Base-by-base conservation (phyloP, 1,140 invertebrate species). In the Drosophila carrolli region DNA sequence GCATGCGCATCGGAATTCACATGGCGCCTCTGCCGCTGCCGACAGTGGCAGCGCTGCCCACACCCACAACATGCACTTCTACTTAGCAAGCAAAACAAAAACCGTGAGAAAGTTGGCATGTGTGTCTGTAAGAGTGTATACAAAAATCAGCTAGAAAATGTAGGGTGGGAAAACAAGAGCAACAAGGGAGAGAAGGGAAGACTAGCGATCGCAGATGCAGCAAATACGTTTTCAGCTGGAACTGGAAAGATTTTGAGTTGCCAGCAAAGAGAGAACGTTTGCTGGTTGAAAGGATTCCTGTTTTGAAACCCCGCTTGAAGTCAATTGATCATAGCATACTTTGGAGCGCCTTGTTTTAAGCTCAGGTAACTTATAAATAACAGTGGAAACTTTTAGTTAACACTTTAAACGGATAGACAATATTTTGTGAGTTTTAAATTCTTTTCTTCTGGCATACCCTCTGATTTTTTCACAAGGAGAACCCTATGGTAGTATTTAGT, bases 31-130 rank as follows among this genome's bases (percentile, higher is more conserved):
- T 54, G 60, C 48, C 35, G 3, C 61, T 27, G 19, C 5, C 67
- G 29, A 8, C 29, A 8, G 7, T 6, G 29, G 29, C 7, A 32
- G 29, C 29, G 27, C 32, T 66, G 35, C 63, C 29, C 43, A 57
- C 65, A 76, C 72, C 74, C 74, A 76, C 73, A 23, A 54, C 62
- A 63, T 68, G 53, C 62, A 72, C 60, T 88, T 82, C 63, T 72
- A 78, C 57, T 77, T 61, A 54, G 60, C 73, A 77, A 73, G 55
- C 73, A 76, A 77, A 66, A 78, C 74, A 85, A 86, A 80, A 70
- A 48, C 44, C 54, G 37, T 11, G 40, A 48, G 14, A 48, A 29
- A 16, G 16, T 16, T 23, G 16, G 10, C 14, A 16, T 55, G 16
- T 59, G 47, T 44, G 14, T 40, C 27, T 11, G 57, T 23, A 41